Percentiles rank a stretch among this genome's conserved stretches.
These are phyloP conservation scores for Pangasius macronema DNA, from an alignment of 2,797 vertebrate species.

Conservation along the genomic window DNA sequence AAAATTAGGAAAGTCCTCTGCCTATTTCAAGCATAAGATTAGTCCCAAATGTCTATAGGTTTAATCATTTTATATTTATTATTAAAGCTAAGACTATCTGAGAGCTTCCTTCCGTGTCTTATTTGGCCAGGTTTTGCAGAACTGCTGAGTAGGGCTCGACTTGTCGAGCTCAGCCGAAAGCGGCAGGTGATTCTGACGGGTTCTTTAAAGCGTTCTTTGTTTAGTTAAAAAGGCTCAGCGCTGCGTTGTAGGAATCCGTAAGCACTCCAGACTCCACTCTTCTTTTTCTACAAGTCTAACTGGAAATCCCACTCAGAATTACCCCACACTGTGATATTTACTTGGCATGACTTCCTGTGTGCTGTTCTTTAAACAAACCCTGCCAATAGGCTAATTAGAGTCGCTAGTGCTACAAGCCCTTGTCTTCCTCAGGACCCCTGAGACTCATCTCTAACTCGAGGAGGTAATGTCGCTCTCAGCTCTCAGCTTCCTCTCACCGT, in stretches of 20 bases:
- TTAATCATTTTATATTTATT: not conserved
- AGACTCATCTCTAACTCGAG: conserved; percentile 11
- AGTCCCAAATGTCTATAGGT: not conserved
- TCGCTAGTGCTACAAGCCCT: not conserved
- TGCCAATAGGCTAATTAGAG: conserved; percentile 28
- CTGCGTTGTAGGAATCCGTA: not conserved
- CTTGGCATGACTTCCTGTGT: conserved; percentile 10
- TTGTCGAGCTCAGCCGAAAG: not conserved
- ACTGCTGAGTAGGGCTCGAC: not conserved
- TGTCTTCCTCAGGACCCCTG: not conserved
- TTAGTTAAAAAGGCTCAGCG: not conserved
- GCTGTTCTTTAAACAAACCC: not conserved
- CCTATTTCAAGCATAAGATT: too few relatives aligned
- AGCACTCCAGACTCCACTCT: not conserved
- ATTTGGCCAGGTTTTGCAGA: not conserved
- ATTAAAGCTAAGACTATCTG: too few relatives aligned
- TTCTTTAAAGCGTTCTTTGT: not conserved
- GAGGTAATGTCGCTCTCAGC: not conserved
- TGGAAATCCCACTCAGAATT: conserved; percentile 17
- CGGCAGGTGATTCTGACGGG: not conserved
- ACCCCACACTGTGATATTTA: not conserved
- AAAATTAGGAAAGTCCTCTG: too few relatives aligned
- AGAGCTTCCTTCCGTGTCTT: too few relatives aligned
- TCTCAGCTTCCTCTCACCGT: not conserved
- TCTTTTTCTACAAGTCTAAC: not conserved